Evolutionary conservation across 2,797 vertebrate genomes (phyloP), one percentile per base, ranked within the genome.

Genomic region (Dallia pectoralis): DNA sequence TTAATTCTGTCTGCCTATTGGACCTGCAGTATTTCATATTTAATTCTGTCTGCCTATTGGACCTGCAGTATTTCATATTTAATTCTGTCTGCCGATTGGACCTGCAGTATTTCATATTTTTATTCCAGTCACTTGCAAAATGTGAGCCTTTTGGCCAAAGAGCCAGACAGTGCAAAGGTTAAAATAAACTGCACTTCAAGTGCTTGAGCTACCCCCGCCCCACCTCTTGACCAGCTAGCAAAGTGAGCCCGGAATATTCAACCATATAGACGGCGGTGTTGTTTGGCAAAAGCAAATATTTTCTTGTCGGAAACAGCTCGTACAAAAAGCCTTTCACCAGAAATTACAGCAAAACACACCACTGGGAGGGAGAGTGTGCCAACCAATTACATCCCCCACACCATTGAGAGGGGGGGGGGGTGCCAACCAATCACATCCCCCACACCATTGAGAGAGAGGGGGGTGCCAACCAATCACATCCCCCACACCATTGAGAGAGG

Each of bases 381-480:
- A n/a, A n/a, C 53, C n/a, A 22, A 25, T 82, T 76, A 81, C 72
- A 81, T 59, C 75, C 80, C 53, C 81, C 79, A 79, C 75, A 68
- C 49, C 56, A 59, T 27, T 4, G 36, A n/a, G n/a, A n/a, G n/a
- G n/a, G n/a, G n/a, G n/a, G n/a, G n/a, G n/a, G n/a, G n/a, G n/a
- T 59, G 53, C 22, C 53, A 59, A 59, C 53, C 22, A 59, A 59
- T 82, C 77, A 81, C 72, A 81, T 59, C 75, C 80, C 53, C 81
- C 79, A 79, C 75, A 68, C 49, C 56, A 59, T 27, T 4, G 36
- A n/a, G n/a, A n/a, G n/a, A n/a, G n/a, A n/a, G n/a, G n/a, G n/a
- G n/a, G n/a, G n/a, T 59, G 53, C 22, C 53, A 59, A 59, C 53
- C 22, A 59, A 59, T 82, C 77, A 81, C 72, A 81, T 59, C 75